phyloP scores from a whole-genome alignment of 2,113 vertebrate species.

The Fulica atra region DNA sequence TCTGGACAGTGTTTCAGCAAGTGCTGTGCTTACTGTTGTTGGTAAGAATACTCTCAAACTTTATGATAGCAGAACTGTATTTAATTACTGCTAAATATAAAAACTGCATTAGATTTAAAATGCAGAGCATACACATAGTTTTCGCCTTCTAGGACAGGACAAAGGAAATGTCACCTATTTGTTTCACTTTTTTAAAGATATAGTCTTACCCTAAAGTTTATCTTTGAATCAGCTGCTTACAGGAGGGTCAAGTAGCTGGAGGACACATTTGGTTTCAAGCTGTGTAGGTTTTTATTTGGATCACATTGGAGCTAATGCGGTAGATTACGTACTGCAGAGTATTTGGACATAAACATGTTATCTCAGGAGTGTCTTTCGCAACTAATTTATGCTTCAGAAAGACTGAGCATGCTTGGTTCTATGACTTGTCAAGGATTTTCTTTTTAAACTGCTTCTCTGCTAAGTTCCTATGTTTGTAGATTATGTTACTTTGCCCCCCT shows the following conservation, averaged over 20 bases:
- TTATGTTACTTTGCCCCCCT: background rate
- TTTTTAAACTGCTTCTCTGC: background rate
- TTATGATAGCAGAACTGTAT: background rate
- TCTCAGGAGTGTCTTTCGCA: background rate
- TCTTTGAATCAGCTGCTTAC: background rate
- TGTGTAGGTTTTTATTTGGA: background rate
- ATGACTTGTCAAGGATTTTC: background rate
- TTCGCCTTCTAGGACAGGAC: background rate
- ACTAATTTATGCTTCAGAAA: background rate
- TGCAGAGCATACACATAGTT: background rate
- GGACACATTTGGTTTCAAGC: background rate
- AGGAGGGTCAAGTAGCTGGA: background rate
- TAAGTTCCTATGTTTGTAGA: background rate
- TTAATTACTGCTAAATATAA: background rate
- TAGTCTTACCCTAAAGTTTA: background rate
- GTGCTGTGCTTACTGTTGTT: conserved; percentile 89
- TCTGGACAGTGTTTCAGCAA: conserved; percentile 91
- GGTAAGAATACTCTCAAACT: conserved; percentile 80
- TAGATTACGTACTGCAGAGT: background rate
- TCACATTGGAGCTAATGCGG: background rate
- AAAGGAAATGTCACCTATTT: background rate
- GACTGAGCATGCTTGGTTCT: background rate
- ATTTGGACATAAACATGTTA: background rate
- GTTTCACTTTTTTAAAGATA: background rate
- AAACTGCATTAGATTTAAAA: background rate